These are phyloP conservation scores for Ditula angustiorana DNA, from an alignment of 2,888 invertebrate genomes.

Conservation along the genomic window DNA sequence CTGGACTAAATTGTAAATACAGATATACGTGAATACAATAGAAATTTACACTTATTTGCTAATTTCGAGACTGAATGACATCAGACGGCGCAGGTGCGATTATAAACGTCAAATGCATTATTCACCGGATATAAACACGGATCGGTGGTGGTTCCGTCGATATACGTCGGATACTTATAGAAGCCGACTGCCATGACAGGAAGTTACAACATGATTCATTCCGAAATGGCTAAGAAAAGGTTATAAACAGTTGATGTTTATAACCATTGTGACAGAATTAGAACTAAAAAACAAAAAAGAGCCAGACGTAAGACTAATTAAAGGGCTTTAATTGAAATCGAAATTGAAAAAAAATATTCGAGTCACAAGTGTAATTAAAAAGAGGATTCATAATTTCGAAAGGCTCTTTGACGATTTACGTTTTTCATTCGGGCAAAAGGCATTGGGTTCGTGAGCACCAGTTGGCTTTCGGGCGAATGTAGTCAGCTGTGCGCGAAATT, in stretches of 20 bases:
- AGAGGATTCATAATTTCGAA: conserved; percentile 25
- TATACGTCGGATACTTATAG: neutral
- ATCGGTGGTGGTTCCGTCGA: neutral
- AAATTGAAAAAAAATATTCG: conserved; percentile 15
- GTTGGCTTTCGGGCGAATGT: conserved; percentile 63
- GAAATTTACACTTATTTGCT: conserved; percentile 39
- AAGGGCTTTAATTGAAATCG: neutral
- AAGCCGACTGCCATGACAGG: neutral
- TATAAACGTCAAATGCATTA: conserved; percentile 41
- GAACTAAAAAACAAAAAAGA: conserved; percentile 6
- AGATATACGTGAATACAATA: conserved; percentile 1
- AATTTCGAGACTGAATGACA: conserved; percentile 43
- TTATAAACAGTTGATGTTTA: neutral
- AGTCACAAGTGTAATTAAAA: conserved; percentile 12
- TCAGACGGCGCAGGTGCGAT: conserved; percentile 45
- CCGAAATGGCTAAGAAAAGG: neutral
- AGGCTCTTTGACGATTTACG: conserved; percentile 38
- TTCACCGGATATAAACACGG: conserved; percentile 40
- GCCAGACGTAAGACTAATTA: neutral
- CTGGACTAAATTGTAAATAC: no score
- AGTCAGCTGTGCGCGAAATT: conserved; percentile 80
- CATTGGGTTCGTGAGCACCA: conserved; percentile 47
- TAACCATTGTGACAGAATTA: neutral
- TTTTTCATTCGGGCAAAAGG: conserved; percentile 41
- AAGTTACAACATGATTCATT: neutral